phyloP scores from a whole-genome alignment of 2,113 vertebrate genomes.

The Hemichromis elongatus region DNA sequence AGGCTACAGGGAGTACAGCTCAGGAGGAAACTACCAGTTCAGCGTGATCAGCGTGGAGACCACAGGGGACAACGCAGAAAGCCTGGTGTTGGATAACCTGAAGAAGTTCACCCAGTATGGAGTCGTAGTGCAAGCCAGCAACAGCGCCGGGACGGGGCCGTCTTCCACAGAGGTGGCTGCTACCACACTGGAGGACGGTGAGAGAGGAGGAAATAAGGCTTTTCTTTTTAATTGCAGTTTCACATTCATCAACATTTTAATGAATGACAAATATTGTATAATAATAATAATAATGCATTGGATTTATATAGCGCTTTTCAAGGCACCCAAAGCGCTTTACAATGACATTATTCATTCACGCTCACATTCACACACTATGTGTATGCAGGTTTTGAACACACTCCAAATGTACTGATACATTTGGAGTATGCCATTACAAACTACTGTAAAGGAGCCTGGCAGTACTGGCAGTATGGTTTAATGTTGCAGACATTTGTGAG shows the following conservation, averaged over 20 bases:
- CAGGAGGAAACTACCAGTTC: constrained; percentile 95
- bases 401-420: no score
- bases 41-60: constrained; percentile 95
- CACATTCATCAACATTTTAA: not conserved
- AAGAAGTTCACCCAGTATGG: constrained; percentile 98
- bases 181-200: constrained; percentile 96
- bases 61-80: constrained; percentile 91
- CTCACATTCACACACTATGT: no score
- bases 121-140: constrained; percentile 96
- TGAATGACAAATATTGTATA: not conserved
- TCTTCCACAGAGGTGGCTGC: constrained; percentile 96
- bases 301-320: no score
- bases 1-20: constrained; percentile 94
- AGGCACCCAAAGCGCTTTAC: no score
- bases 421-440: not conserved
- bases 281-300: no score
- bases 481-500: not conserved
- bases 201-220: not conserved
- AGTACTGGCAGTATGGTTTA: not conserved
- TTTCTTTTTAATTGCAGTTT: not conserved
- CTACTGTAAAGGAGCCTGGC: not conserved
- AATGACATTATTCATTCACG: no score
- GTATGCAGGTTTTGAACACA: not conserved
- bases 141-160: constrained; percentile 92
- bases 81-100: constrained; percentile 90